Evolutionary conservation across 2,113 vertebrate genomes (phyloP), one percentile per base, ranked within the genome.

Genomic region (Beaufortia kweichowensis): DNA sequence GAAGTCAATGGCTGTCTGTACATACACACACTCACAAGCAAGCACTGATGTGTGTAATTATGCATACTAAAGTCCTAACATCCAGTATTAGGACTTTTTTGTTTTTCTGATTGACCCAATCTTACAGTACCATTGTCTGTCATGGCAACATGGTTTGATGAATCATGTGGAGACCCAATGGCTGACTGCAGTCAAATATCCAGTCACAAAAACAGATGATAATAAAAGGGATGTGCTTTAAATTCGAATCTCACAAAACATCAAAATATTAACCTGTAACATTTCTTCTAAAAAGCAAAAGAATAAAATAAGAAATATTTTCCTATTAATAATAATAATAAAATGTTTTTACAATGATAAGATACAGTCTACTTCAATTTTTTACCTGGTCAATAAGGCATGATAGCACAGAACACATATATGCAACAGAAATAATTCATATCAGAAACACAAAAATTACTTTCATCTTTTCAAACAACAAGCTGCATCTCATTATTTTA

Each of bases 1-100:
- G 71, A 35, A 74, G 71, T 74, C 71, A 74, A 61, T 62, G 57
- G 12, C 41, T 48, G 14, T 17, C 53, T 59, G 63, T 8, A 46
- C 55, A 65, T n/a, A 26, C 55, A 31, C 43, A 55, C 29, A 35
- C 28, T 9, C 35, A 61, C 56, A 60, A 33, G 19, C 74, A 65
- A 4, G 43, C 68, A 71, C 68, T 41, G 53, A 41, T 26, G 39
- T 55, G 50, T 71, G 53, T 41, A 57, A 41, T 71, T 71, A 71
- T 71, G 68, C 53, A 31, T 21, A 56, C 14, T 57, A 39, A 11
- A 57, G 23, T 57, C 53, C 68, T 35, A 41, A 26, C 33, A 31
- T 71, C 67, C n/a, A 69, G n/a, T n/a, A 55, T 71, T 71, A 41
- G 15, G 14, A 33, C 31, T 19, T 26, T 70, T 35, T 23, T 41